Evolutionary conservation across 2,888 invertebrate genomes (phyloP).

Genomic region (Clitarchus hookeri): DNA sequence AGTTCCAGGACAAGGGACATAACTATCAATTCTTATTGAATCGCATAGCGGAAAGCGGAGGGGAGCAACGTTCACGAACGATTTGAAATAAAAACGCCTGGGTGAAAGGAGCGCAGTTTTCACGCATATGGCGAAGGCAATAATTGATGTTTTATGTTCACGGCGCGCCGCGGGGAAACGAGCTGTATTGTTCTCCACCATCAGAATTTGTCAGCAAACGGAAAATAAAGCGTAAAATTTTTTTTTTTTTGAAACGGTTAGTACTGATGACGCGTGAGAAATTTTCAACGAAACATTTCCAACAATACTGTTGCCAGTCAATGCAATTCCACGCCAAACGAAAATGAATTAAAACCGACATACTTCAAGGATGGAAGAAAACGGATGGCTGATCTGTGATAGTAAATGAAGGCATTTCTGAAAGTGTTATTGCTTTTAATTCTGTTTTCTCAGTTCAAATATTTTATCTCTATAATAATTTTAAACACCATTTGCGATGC

Average conservation of each 20-base stretch:
- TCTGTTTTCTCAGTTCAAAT: too few species aligned
- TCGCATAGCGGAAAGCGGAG: not conserved
- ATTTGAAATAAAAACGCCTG: not conserved
- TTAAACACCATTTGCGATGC: too few species aligned
- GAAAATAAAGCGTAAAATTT: not conserved
- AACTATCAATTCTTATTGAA: conserved; percentile 9
- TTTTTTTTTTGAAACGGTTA: not conserved
- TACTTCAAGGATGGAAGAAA: too few species aligned
- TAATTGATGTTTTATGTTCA: not conserved
- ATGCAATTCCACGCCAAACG: too few species aligned
- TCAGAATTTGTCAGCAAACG: not conserved
- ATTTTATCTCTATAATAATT: too few species aligned
- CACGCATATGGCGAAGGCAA: not conserved
- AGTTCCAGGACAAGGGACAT: not conserved
- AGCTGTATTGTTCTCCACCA: not conserved
- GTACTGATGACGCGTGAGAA: not conserved
- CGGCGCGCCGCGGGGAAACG: not conserved
- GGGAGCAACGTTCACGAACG: not conserved
- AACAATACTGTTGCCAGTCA: too few species aligned
- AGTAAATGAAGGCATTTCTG: too few species aligned
- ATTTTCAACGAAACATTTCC: too few species aligned
- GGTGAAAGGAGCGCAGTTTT: not conserved
- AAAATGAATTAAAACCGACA: too few species aligned
- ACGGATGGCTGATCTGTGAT: too few species aligned
- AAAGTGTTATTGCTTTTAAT: too few species aligned